A percentile compares a stretch with the other conserved stretches of the same genome.
phyloP scores from a whole-genome alignment of 2,797 vertebrate genomes.

The Sebastes diploproa region DNA sequence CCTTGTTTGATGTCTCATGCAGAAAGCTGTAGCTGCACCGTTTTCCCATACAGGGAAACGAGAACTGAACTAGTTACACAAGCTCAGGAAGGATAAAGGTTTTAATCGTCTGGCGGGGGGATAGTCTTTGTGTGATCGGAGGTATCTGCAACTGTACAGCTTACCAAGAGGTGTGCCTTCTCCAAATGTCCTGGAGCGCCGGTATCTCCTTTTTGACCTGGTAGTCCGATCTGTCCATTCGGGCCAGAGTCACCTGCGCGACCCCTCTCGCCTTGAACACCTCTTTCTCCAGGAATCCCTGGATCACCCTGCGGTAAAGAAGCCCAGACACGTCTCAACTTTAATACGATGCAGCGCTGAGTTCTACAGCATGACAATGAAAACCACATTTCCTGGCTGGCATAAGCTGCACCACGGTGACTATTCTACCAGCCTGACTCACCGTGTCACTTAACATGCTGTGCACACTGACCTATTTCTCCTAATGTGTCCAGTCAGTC shows the following conservation, averaged over 20 bases:
- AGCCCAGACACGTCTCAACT: constrained; percentile 2
- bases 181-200: constrained; percentile 87
- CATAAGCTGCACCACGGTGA: not conserved
- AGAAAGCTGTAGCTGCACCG: constrained; percentile 55
- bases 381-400: constrained; percentile 4
- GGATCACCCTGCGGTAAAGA: constrained; percentile 88
- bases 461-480: constrained; percentile 31
- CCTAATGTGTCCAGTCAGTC: constrained; percentile 45
- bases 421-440: constrained; percentile 10
- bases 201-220: constrained; percentile 86
- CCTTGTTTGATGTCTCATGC: constrained; percentile 68
- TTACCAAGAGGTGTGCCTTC: constrained; percentile 81
- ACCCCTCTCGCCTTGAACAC: constrained; percentile 95
- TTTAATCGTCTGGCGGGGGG: constrained; percentile 26
- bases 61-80: constrained; percentile 50
- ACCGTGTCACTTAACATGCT: constrained; percentile 23
- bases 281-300: constrained; percentile 93
- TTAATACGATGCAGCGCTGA: not conserved
- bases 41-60: constrained; percentile 34
- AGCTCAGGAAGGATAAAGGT: constrained; percentile 16
- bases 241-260: constrained; percentile 87
- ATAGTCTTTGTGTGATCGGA: constrained; percentile 17
- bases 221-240: constrained; percentile 81
- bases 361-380: not conserved
- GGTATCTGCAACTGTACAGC: constrained; percentile 30